Conservation (phyloP, 1,140 invertebrate species). For the Pteromalus puparum region DNA sequence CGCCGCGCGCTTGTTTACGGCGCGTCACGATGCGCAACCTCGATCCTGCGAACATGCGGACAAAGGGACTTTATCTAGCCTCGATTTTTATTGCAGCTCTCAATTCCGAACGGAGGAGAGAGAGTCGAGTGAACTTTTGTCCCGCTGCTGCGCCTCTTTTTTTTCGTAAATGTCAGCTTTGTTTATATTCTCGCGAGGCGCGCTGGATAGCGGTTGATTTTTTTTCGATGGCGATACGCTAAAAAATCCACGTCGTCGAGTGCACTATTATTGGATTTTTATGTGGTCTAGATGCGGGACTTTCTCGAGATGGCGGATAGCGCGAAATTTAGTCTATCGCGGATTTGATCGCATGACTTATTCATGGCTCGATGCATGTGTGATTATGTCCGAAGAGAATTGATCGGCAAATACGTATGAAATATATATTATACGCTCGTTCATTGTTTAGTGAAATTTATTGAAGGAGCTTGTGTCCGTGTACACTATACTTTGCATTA, state of each 20-base stretch:
- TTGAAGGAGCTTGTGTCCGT: background rate
- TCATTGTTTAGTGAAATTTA: slow-evolving; percentile 19
- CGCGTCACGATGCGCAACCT: slow-evolving; percentile 2
- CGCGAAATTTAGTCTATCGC: slow-evolving; percentile 17
- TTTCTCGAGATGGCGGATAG: slow-evolving; percentile 30
- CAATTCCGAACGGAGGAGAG: background rate
- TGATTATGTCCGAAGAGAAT: slow-evolving; percentile 34
- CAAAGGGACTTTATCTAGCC: slow-evolving; percentile 52
- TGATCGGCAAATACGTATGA: slow-evolving; percentile 36
- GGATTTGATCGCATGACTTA: slow-evolving; percentile 41
- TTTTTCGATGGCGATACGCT: background rate
- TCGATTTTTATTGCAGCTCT: slow-evolving; percentile 43
- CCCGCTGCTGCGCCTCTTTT: background rate
- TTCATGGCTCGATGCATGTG: slow-evolving; percentile 11
- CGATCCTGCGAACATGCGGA: background rate
- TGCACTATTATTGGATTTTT: background rate
- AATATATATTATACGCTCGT: background rate
- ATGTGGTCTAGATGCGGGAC: slow-evolving; percentile 13
- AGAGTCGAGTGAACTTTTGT: slow-evolving; percentile 11
- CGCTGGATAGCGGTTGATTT: background rate
- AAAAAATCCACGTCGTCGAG: background rate
- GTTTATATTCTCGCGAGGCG: background rate
- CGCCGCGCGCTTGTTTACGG: slow-evolving; percentile 30
- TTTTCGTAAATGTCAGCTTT: background rate
- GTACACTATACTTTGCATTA: background rate